Percentiles rank a stretch among this genome's conserved stretches.
These are phyloP conservation scores for Rhabdomys pumilio DNA, from an alignment of 2,797 vertebrate species.

Conservation along the genomic window DNA sequence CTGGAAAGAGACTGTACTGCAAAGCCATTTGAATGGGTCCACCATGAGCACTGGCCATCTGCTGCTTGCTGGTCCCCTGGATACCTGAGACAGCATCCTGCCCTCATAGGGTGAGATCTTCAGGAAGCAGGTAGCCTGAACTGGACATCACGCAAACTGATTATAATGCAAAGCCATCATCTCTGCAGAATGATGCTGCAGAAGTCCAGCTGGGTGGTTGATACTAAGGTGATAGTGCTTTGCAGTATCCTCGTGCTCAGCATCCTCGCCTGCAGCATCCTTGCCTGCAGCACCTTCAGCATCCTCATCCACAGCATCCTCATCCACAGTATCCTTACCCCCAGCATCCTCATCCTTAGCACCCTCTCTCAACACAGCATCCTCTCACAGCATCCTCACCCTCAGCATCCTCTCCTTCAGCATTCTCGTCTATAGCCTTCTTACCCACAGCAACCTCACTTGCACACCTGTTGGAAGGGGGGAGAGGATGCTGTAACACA, in stretches of 20 bases:
- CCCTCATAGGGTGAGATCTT: background rate
- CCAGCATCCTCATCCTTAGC: background rate
- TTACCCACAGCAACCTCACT: background rate
- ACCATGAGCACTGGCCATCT: background rate
- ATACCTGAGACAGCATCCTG: background rate
- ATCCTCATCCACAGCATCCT: background rate
- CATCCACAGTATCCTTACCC: background rate
- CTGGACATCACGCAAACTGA: background rate
- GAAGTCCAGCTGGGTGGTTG: background rate
- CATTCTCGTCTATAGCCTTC: background rate
- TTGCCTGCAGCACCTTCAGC: accelerated
- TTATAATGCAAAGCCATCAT: background rate
- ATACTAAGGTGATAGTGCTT: background rate
- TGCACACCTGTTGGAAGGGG: background rate
- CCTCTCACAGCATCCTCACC: background rate
- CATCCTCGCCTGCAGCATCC: background rate
- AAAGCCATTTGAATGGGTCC: background rate
- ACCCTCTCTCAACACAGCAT: background rate
- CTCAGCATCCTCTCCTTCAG: background rate
- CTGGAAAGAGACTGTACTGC: background rate
- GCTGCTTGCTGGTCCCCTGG: background rate
- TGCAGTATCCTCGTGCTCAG: background rate
- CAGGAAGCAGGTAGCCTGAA: background rate
- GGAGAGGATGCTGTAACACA: background rate
- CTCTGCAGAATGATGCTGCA: background rate